Evolutionary conservation across 2,113 vertebrate species (phyloP).

Genomic region (Marmota flaviventris): DNA sequence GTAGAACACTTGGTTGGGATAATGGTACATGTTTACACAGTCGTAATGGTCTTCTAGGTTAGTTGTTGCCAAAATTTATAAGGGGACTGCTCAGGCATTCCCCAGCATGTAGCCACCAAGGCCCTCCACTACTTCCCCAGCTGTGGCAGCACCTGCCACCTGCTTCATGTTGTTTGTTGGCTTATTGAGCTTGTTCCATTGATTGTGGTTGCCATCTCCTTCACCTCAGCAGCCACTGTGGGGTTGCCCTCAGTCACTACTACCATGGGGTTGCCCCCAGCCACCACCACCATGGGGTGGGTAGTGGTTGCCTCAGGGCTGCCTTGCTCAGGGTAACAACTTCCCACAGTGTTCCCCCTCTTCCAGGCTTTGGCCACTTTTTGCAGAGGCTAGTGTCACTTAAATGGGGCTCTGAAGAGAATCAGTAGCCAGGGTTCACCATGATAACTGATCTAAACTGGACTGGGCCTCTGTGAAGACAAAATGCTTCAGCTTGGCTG

Average conservation of each 20-base stretch:
- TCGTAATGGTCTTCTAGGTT: conserved; percentile 85
- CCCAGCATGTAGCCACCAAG: conserved; percentile 88
- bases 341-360: conserved; percentile 78
- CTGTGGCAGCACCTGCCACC: conserved; percentile 82
- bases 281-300: conserved; percentile 69
- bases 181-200: conserved; percentile 86
- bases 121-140: conserved; percentile 85
- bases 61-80: conserved; percentile 85
- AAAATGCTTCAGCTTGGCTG: background rate
- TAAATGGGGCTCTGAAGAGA: conserved; percentile 80
- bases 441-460: conserved; percentile 79
- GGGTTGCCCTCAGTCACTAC: conserved; percentile 36
- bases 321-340: conserved; percentile 77
- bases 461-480: background rate
- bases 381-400: conserved; percentile 80
- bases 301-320: conserved; percentile 79
- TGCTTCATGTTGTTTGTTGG: conserved; percentile 88
- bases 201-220: conserved; percentile 79
- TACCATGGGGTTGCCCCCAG: conserved; percentile 77
- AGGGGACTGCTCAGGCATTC: conserved; percentile 83
- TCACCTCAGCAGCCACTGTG: conserved; percentile 80
- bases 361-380: conserved; percentile 85
- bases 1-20: conserved; percentile 88
- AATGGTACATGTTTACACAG: conserved; percentile 82
- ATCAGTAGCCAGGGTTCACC: conserved; percentile 78